These are phyloP conservation scores for Drosophila nebulosa DNA, from an alignment of 1,140 invertebrate genomes.

Conservation along the genomic window DNA sequence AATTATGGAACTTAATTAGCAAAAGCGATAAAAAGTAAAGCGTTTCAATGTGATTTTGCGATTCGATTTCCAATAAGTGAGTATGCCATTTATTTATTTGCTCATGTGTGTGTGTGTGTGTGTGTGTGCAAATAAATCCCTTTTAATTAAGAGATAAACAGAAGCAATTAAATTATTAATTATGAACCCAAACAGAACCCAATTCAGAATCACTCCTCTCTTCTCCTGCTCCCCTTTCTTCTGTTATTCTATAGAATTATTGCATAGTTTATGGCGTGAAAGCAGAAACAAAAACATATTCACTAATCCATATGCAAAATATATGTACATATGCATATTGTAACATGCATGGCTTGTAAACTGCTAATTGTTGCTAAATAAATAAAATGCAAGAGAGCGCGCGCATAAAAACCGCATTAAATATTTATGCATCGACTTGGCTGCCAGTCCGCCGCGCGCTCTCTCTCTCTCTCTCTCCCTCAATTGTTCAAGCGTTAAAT, in stretches of 20 bases:
- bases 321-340: constrained; percentile 32
- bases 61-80: constrained; percentile 13
- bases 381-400: constrained; percentile 38
- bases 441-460: not conserved
- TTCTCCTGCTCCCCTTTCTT: not conserved
- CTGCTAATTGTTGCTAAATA: constrained; percentile 73
- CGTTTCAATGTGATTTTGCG: constrained; percentile 18
- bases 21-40: constrained; percentile 72
- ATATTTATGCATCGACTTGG: constrained; percentile 40
- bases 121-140: constrained; percentile 74
- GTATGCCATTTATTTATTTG: not conserved
- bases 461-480: not conserved
- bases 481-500: not conserved
- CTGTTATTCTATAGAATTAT: constrained; percentile 39
- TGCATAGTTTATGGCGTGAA: constrained; percentile 33
- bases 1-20: constrained; percentile 76
- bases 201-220: not conserved
- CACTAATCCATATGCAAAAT: constrained; percentile 54
- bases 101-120: constrained; percentile 1
- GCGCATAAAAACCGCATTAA: constrained; percentile 39
- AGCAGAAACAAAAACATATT: not conserved
- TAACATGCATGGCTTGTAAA: constrained; percentile 56
- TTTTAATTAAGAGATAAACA: constrained; percentile 80
- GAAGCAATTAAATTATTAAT: constrained; percentile 80
- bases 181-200: constrained; percentile 38